Evolutionary conservation across 2,113 vertebrate genomes (phyloP), one percentile per base, ranked within the genome.

Genomic region (Electrona antarctica): DNA sequence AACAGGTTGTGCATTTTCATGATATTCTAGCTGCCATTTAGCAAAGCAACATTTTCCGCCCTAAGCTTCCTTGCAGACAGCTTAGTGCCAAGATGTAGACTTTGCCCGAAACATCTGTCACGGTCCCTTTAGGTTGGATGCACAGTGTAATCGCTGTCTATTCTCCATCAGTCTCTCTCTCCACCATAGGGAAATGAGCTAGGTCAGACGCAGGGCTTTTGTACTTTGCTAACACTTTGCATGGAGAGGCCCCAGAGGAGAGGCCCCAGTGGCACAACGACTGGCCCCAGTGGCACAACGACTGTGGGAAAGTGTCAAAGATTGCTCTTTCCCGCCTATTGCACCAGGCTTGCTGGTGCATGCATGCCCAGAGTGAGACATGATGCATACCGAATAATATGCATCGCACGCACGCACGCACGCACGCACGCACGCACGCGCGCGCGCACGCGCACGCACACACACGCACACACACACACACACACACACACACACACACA

Each of bases 101-200:
- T 57, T 71, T 64, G 54, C 41, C 60, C 64, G 54, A 77, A 82
- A 80, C 56, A 86, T 78, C 78, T 80, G 78, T 75, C 72, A 73
- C 61, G 65, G 72, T 68, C 74, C 79, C 45, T 63, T 73, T 69
- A 60, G 60, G 47, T 74, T 78, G 56, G 64, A 68, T 77, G 33
- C 33, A 41, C 33, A 21, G 21, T 4, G 47, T 80, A 84, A 86
- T 85, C 82, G 56, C 14, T 12, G 78, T 62, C 64, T 69, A 21
- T 71, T 67, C 82, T 70, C 61, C 59, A 56, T 49, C 56, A n/a
- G 12, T 13, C 78, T 60, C 70, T 49, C 12, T 41, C 28, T 51
- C 72, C 79, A 64, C 78, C 78, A 83, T 74, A 85, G 87, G 89
- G 85, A 91, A 91, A 92, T 90, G 81, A 85, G 87, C 77, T 71